phyloP scores from a whole-genome alignment of 2,113 vertebrate genomes.

The human region DNA sequence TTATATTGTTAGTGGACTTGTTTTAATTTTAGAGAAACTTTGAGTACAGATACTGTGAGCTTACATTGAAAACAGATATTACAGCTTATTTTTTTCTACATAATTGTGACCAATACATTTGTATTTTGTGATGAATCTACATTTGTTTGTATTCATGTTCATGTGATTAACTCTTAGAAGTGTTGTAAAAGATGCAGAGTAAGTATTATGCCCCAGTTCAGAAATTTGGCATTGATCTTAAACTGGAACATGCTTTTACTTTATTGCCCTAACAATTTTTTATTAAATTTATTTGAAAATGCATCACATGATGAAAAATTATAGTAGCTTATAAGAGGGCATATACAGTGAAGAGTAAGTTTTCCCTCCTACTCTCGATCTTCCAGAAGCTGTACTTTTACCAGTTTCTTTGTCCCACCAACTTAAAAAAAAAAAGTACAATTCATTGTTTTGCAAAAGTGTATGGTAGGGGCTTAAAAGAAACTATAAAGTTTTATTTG shows the following conservation, averaged over 20 bases:
- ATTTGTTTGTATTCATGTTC: slow-evolving; percentile 80
- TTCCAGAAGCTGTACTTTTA: slow-evolving; percentile 7
- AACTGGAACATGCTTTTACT: slow-evolving; percentile 79
- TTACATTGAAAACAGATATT: slow-evolving; percentile 84
- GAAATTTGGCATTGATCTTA: slow-evolving; percentile 59
- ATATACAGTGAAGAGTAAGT: neutral
- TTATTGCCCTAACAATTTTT: slow-evolving; percentile 59
- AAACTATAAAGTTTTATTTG: slow-evolving; percentile 62
- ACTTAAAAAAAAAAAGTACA: slow-evolving; percentile 26
- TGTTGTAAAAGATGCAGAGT: slow-evolving; percentile 77
- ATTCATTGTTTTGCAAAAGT: slow-evolving; percentile 54
- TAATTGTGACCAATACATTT: slow-evolving; percentile 88
- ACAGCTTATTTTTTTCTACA: slow-evolving; percentile 76
- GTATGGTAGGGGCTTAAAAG: slow-evolving; percentile 46
- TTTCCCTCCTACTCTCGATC: neutral
- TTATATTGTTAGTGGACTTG: slow-evolving; percentile 82
- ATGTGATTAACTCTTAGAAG: slow-evolving; percentile 78
- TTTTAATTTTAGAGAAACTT: slow-evolving; percentile 85
- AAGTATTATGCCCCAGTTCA: slow-evolving; percentile 60
- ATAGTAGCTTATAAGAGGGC: neutral
- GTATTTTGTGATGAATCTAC: slow-evolving; percentile 83
- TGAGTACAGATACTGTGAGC: slow-evolving; percentile 86
- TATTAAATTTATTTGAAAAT: neutral
- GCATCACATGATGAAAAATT: slow-evolving; percentile 26
- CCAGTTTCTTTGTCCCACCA: slow-evolving; percentile 62